A percentile compares a stretch with the other conserved stretches of the same genome.
These are phyloP conservation scores for Rhegmatorhina hoffmannsi DNA, from an alignment of 2,113 vertebrate species.

Conservation along the genomic window DNA sequence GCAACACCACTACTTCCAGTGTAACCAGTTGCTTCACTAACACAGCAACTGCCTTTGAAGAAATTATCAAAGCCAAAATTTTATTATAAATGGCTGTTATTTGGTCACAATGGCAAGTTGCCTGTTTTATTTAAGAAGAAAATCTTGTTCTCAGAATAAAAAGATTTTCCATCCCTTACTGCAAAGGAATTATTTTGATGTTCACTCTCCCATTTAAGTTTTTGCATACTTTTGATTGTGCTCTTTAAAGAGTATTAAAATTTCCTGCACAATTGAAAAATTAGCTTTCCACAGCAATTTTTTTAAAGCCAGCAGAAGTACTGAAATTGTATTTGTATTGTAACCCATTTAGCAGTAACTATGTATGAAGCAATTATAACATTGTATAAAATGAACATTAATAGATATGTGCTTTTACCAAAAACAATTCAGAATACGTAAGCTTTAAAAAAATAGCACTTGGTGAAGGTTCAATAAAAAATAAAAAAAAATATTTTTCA, in stretches of 20 bases:
- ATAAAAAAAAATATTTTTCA: not conserved
- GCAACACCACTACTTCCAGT: slow-evolving; percentile 4
- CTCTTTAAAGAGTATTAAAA: not conserved
- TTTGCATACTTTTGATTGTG: not conserved
- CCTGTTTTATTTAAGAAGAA: slow-evolving; percentile 42
- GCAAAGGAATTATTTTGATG: slow-evolving; percentile 11
- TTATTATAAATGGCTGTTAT: slow-evolving; percentile 22
- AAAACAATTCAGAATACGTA: not conserved
- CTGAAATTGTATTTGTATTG: not conserved
- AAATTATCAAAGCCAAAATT: slow-evolving; percentile 9
- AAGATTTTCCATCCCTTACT: slow-evolving; percentile 9
- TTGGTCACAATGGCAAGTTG: slow-evolving; percentile 32
- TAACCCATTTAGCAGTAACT: not conserved
- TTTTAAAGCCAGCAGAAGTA: not conserved
- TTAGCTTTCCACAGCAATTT: not conserved
- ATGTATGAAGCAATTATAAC: not conserved
- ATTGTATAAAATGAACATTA: not conserved
- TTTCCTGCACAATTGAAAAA: not conserved
- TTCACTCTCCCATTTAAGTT: not conserved
- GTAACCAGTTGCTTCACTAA: slow-evolving; percentile 31
- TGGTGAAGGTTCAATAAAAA: not conserved
- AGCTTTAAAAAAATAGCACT: not conserved
- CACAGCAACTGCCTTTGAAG: slow-evolving; percentile 13
- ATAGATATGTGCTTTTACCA: not conserved
- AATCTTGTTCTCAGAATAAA: slow-evolving; percentile 31